Conservation (phyloP, 2,113 vertebrate species). For the Tricholaema leucomelas region DNA sequence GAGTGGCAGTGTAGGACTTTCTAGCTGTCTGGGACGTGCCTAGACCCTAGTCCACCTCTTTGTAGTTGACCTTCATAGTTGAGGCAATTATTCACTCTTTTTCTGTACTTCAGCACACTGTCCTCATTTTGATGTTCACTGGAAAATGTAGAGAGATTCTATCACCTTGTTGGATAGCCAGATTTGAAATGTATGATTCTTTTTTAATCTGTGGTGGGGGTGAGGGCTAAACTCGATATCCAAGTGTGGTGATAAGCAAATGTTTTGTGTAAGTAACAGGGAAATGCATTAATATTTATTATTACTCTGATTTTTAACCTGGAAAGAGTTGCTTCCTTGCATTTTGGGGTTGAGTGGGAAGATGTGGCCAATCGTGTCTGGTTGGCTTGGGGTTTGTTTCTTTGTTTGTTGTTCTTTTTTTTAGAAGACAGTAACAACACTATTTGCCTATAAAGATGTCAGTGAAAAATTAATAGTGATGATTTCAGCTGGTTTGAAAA, state of each 20-base stretch:
- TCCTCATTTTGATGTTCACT: constrained; percentile 53
- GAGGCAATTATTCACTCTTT: background rate
- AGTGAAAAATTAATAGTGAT: constrained; percentile 38
- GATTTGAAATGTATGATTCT: constrained; percentile 18
- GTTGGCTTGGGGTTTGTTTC: too few relatives aligned
- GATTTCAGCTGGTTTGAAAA: constrained; percentile 31
- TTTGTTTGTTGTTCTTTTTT: background rate
- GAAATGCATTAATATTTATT: constrained; percentile 60
- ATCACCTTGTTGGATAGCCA: constrained; percentile 20
- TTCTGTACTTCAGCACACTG: constrained; percentile 27
- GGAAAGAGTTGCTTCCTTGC: constrained; percentile 43
- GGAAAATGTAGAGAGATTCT: constrained; percentile 53
- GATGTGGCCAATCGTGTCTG: constrained; percentile 22
- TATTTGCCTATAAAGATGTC: constrained; percentile 22
- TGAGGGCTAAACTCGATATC: background rate
- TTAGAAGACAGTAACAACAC: background rate
- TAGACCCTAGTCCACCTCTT: background rate
- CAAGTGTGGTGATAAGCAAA: constrained; percentile 31
- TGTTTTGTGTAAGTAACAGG: constrained; percentile 46
- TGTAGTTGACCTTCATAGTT: background rate
- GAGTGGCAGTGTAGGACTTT: constrained; percentile 12
- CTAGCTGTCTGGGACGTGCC: background rate
- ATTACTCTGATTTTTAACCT: constrained; percentile 54
- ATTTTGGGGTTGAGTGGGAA: constrained; percentile 20
- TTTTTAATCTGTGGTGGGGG: too few relatives aligned